These are phyloP conservation scores for Biston stratarius DNA, from an alignment of 2,888 invertebrate genomes.

Conservation along the genomic window DNA sequence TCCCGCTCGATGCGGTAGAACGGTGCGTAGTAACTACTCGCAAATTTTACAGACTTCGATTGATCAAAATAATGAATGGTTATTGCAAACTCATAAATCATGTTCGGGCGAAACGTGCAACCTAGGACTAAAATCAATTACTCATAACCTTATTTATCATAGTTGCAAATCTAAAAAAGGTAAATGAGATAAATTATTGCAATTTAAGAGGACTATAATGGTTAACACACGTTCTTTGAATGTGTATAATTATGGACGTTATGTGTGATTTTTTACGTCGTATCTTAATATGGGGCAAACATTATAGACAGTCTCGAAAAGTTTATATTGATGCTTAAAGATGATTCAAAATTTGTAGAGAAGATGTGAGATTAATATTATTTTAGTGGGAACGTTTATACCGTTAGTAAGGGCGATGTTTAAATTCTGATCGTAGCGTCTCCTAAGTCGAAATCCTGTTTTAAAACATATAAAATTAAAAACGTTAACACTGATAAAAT, in stretches of 20 bases:
- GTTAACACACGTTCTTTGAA: neutral
- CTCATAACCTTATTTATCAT: constrained; percentile 39
- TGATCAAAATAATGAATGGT: neutral
- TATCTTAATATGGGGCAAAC: neutral
- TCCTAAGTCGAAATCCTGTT: too few relatives aligned
- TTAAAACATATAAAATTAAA: neutral
- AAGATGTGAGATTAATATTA: too few relatives aligned
- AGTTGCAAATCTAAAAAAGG: constrained; percentile 45
- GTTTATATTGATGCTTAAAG: too few relatives aligned
- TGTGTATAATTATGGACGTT: neutral
- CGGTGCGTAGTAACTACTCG: too few relatives aligned
- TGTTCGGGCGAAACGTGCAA: constrained; percentile 22
- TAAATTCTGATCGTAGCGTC: too few relatives aligned
- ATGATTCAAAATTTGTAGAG: too few relatives aligned
- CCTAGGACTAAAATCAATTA: constrained; percentile 40
- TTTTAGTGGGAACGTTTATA: too few relatives aligned
- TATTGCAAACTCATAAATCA: constrained; percentile 22
- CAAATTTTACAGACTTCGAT: neutral
- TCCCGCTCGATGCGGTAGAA: too few relatives aligned
- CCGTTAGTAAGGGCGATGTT: too few relatives aligned
- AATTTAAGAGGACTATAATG: constrained; percentile 46
- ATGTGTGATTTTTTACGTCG: neutral
- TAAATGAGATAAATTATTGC: constrained; percentile 54
- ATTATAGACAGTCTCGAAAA: neutral
- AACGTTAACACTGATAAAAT: neutral